Percentiles rank a stretch among this genome's conserved stretches.
phyloP scores from a whole-genome alignment of 2,888 invertebrate genomes.

The Cerceris ruficornis region DNA sequence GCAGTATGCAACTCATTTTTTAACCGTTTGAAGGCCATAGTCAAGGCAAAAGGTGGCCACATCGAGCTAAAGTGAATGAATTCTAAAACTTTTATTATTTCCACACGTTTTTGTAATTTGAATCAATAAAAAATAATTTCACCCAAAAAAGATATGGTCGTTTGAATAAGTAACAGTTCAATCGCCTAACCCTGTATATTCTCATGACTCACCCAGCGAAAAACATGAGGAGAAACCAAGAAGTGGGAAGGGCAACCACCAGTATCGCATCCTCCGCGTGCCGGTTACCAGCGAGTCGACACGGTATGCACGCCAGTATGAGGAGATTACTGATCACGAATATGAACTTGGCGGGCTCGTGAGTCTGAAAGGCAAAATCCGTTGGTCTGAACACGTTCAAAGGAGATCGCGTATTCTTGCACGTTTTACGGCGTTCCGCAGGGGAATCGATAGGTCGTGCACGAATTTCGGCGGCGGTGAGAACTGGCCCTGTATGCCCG shows the following conservation, averaged over 20 bases:
- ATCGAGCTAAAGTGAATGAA: too few relatives aligned
- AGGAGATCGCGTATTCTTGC: constrained; percentile 43
- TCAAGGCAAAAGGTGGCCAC: too few relatives aligned
- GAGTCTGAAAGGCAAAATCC: constrained; percentile 85
- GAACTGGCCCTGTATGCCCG: constrained; percentile 1
- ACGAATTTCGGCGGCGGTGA: constrained; percentile 5
- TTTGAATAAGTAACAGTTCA: too few relatives aligned
- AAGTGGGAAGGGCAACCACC: constrained; percentile 95
- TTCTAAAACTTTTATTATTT: too few relatives aligned
- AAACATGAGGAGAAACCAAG: constrained; percentile 99
- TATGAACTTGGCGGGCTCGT: constrained; percentile 97
- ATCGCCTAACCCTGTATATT: too few relatives aligned
- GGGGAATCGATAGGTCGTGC: constrained; percentile 46
- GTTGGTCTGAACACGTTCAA: constrained; percentile 50
- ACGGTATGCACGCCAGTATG: constrained; percentile 94
- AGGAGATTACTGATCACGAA: constrained; percentile 95
- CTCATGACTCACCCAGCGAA: constrained; percentile 93
- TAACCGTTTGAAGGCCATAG: too few relatives aligned
- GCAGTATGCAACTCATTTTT: too few relatives aligned
- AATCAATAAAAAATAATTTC: too few relatives aligned
- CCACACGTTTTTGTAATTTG: too few relatives aligned
- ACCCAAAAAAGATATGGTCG: too few relatives aligned
- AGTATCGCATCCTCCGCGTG: constrained; percentile 95
- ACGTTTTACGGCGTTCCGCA: constrained; percentile 42
- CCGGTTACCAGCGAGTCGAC: constrained; percentile 88